Base-by-base conservation (phyloP, 2,113 vertebrate genomes). In the Hippocampus abdominalis region DNA sequence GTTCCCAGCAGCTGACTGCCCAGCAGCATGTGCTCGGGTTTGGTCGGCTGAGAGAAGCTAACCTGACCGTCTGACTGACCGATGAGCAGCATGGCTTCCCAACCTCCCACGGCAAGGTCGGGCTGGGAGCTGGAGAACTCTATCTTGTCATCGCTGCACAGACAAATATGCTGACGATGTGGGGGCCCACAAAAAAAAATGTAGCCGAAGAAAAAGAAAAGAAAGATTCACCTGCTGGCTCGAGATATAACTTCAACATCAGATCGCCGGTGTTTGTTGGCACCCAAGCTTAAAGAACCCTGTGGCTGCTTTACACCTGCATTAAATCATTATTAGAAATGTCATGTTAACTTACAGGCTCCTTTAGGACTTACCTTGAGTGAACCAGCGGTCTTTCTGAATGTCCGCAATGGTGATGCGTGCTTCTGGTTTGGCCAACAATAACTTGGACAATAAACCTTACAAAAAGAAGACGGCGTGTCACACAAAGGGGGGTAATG, bases 31-130 rank as follows among this genome's bases (percentile, higher is more conserved):
- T 99, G 95, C 66, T 98, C 96, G 1, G 94, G 94, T 78, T 94
- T 94, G 54, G 93, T 84, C 0, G 97, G 97, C 82, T 99, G 97
- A 0, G 96, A 98, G 87, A 98, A 98, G 89, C 96, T 97, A 88
- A 97, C 94, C 12, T 94, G 95, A 79, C 93, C 93, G 2, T 94
- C 86, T 1, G 89, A 86, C 73, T 93, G 91, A 16, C 77, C 89
- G 23, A 85, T 79, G 2, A 91, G 83, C 0, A 91, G 69, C 44
- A 85, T 89, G 46, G 88, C 84, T 36, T 98, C 96, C 94, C 93
- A 87, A 32, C 86, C 86, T 42, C 67, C 61, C 21, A 74, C 68
- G 0, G 80, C 78, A 11, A 93, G 91, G 74, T 99, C 97, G 0
- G 97, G 97, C 84, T 99, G 97, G 1, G 97, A 98, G 54, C 94